These are phyloP conservation scores for Lophura nycthemera DNA, from an alignment of 2,113 vertebrate genomes.

Conservation along the genomic window DNA sequence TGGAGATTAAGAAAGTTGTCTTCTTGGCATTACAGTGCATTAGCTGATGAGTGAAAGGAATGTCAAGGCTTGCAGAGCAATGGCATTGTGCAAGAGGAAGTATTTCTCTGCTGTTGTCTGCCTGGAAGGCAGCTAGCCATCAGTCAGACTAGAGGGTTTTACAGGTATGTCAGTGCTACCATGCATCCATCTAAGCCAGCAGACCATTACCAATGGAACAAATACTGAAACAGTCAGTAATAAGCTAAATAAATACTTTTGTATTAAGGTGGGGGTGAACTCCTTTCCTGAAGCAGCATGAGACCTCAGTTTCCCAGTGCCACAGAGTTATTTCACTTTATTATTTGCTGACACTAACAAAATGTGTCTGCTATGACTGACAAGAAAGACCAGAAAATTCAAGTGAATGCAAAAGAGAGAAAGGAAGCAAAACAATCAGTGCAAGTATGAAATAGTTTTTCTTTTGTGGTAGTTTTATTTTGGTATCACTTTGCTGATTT, in stretches of 20 bases:
- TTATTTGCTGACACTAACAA: neutral
- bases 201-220: neutral
- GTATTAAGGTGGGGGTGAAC: neutral
- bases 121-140: slow-evolving; percentile 25
- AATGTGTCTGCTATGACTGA: neutral
- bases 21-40: neutral
- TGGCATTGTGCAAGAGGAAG: neutral
- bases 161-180: neutral
- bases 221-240: neutral
- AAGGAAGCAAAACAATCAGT: neutral
- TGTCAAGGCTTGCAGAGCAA: slow-evolving; percentile 10
- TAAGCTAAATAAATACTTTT: neutral
- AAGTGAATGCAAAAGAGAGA: neutral
- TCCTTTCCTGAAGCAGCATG: neutral
- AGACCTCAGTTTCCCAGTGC: neutral
- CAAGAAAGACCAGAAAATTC: neutral
- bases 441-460: neutral
- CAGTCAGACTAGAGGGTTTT: slow-evolving; percentile 38
- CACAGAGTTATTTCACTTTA: neutral
- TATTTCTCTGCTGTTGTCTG: slow-evolving; percentile 18
- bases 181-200: slow-evolving; percentile 6
- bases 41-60: neutral
- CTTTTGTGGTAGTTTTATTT: neutral
- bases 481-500: neutral
- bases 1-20: neutral